A percentile compares a stretch with the other conserved stretches of the same genome.
phyloP scores from a whole-genome alignment of 1,140 invertebrate genomes.

The Capitella teleta region DNA sequence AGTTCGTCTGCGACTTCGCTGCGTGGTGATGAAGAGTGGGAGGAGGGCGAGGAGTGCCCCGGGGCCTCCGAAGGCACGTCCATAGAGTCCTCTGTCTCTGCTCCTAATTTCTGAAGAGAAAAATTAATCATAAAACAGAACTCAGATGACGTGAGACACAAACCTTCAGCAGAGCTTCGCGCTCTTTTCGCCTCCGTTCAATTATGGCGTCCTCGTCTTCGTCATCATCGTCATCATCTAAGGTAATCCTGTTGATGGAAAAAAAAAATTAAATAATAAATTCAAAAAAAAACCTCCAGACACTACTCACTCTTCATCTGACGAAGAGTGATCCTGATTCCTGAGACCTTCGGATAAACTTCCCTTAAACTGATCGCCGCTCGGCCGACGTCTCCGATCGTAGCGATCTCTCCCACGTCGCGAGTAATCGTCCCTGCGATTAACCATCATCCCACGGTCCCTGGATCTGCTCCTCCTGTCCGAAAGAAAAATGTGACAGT shows the following conservation, averaged over 20 bases:
- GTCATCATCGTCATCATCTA: slow-evolving; percentile 48
- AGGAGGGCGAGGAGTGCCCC: no score
- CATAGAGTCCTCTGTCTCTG: no score
- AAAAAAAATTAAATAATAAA: not conserved
- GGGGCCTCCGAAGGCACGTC: no score
- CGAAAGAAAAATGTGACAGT: no score
- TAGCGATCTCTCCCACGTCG: no score
- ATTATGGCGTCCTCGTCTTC: slow-evolving; percentile 91
- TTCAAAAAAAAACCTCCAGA: not conserved
- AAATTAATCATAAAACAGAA: no score
- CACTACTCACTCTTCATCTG: slow-evolving; percentile 25
- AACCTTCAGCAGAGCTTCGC: slow-evolving; percentile 59
- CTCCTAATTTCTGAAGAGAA: no score
- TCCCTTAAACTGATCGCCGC: slow-evolving; percentile 61
- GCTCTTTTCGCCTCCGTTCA: slow-evolving; percentile 72
- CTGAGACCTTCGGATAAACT: slow-evolving; percentile 69
- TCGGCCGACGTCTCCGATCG: slow-evolving; percentile 23
- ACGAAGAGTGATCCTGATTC: slow-evolving; percentile 40
- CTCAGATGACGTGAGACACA: no score
- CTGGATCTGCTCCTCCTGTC: slow-evolving; percentile 34
- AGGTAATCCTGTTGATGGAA: not conserved
- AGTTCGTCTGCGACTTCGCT: no score
- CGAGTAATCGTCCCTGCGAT: no score
- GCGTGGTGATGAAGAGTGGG: no score
- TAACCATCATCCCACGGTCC: no score